Base-by-base conservation (phyloP, 2,888 invertebrate species). In the Perizoma affinitatum region DNA sequence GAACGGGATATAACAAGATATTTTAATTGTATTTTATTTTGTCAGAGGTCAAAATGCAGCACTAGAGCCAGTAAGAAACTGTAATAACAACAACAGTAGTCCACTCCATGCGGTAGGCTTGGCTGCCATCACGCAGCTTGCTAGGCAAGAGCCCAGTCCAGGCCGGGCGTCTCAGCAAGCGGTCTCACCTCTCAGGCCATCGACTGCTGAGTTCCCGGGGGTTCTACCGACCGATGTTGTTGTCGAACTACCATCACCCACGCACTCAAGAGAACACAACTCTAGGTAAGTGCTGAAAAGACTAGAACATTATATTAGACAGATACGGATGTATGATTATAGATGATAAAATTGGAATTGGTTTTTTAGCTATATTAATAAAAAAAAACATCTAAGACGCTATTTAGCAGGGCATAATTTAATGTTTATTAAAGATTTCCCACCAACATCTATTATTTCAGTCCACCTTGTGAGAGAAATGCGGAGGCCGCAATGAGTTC, bases 111-210 rank as follows among this genome's bases (percentile, higher is more conserved):
- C 96, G 64, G 96, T 96, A 68, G 96, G 96, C 36, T 87, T 96
- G 78, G 96, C 96, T 51, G 96, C 96, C 71, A 95, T 96, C 73
- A 95, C 96, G 76, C 96, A 96, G 78, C 93, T 96, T 67, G 96
- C 95, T 54, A 90, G 94, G 48, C 94, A 94, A 72, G 94, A 95
- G 71, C 79, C 71, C 66, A 79, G 74, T 67, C 79, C 78, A 57
- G 75, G 69, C 61, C 78, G 73, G 51, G 67, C 70, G 94, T 67
- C 72, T 67, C 69, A 55, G 5, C 63, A 64, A 4, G 69, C 70
- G 9, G 69, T 67, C n/a, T 73, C 79, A 5, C 78, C 80, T 4
- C 72, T 74, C 63, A 66, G 78, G 43, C 84, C 82, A 10, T 51
- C 73, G 34, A 66, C 80, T 9, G 72, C 75, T n/a, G 87, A 88